Evolutionary conservation across 2,797 vertebrate species (phyloP), one percentile per base, ranked within the genome.

Genomic region (Danio jaintianensis): DNA sequence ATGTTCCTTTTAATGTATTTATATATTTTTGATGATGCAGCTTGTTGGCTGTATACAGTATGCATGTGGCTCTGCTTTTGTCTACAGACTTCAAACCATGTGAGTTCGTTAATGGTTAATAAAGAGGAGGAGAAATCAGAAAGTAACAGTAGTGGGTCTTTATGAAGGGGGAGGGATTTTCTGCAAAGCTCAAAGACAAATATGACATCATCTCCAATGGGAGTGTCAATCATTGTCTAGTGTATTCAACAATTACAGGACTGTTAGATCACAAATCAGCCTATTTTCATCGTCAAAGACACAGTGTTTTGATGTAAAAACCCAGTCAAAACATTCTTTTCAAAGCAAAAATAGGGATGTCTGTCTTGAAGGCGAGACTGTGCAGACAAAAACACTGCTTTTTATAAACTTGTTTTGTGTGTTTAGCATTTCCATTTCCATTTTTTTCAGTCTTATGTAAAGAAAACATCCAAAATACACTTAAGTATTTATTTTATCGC

Each of bases 171-270:
- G 72, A 67, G 53, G 61, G 68, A 83, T 59, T 84, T 66, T 81
- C 70, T 73, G 72, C 62, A 69, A 56, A 64, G n/a, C 73, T 68
- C 56, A 79, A 58, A 68, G 55, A 67, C 72, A 79, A 64, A 76
- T 15, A 83, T 88, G 85, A 87, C 83, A 84, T 87, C 85, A 88
- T 82, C 18, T 38, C 78, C 42, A 76, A 82, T 80, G 76, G 85
- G 84, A 64, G 70, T 86, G 58, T 79, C 68, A 42, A 56, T 76
- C 70, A 56, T 70, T 78, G 61, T 83, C 72, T 67, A 38, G 15
- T 79, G 16, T 72, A 64, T 71, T 64, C 47, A 72, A 15, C 38
- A 72, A 62, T 18, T 63, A 63, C 43, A 79, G 61, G 61, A 70
- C 45, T 22, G 16, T 70, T 48, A 48, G 55, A 61, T 78, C 52